Conservation (phyloP, 2,888 invertebrate genomes). For the Lampropteryx suffumata region DNA sequence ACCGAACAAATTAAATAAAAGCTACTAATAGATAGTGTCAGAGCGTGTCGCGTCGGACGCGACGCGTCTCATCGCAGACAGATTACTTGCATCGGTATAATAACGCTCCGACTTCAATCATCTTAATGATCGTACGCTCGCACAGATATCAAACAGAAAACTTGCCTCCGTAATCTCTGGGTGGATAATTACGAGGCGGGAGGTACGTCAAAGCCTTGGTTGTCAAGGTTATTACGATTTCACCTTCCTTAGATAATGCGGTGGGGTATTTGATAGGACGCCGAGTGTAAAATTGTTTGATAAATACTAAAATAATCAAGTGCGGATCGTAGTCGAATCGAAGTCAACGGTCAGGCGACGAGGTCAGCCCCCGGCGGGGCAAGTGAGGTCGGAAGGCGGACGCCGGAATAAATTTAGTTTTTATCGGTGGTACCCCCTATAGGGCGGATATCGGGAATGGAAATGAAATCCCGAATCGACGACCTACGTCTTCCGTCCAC, state of each 20-base stretch:
- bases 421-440: slow-evolving; percentile 6
- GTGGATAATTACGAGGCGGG: neutral
- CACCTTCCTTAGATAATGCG: neutral
- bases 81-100: neutral
- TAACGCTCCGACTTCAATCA: neutral
- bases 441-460: slow-evolving; percentile 14
- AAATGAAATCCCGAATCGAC: slow-evolving; percentile 15
- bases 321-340: neutral
- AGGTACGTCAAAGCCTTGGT: neutral
- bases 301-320: neutral
- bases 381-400: neutral
- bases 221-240: neutral
- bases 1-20: no score
- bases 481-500: slow-evolving; percentile 3
- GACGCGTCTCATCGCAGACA: neutral
- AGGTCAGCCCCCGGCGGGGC: neutral
- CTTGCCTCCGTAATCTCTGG: neutral
- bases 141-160: neutral
- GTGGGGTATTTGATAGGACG: neutral
- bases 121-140: neutral
- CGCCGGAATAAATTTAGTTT: slow-evolving; percentile 8
- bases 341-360: neutral
- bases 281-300: neutral
- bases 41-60: neutral
- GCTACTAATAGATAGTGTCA: no score